Percentiles rank a stretch among this genome's conserved stretches.
These are phyloP conservation scores for Trinorchestia longiramus DNA, from an alignment of 1,140 invertebrate species.

Conservation along the genomic window DNA sequence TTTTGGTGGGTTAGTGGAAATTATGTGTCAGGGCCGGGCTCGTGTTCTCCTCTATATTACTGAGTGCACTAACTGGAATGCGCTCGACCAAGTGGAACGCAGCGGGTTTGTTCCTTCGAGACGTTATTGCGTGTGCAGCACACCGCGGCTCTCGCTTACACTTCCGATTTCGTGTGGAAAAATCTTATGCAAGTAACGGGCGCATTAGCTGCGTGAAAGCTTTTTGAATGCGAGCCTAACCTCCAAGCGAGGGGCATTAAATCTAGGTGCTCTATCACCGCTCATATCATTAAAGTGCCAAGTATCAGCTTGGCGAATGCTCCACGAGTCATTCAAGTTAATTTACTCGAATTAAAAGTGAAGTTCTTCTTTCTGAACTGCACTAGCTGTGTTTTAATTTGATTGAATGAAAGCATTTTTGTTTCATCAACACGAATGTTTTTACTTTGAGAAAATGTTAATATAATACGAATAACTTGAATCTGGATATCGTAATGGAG, in stretches of 20 bases:
- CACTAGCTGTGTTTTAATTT: background rate
- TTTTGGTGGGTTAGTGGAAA: conserved; percentile 42
- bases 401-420: background rate
- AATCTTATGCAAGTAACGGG: background rate
- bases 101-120: background rate
- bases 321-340: background rate
- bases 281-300: background rate
- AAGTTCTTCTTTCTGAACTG: background rate
- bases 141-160: background rate
- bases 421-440: background rate
- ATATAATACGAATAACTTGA: background rate
- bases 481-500: background rate
- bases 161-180: background rate
- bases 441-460: background rate
- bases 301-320: background rate
- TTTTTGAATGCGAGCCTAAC: background rate
- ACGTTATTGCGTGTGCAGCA: background rate
- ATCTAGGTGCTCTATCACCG: background rate
- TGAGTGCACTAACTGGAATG: conserved; percentile 45
- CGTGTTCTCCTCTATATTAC: background rate
- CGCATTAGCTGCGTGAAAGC: background rate
- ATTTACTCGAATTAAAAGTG: background rate
- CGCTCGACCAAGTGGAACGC: background rate
- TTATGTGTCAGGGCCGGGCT: conserved; percentile 40
- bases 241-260: background rate